Conservation (phyloP, 2,888 invertebrate genomes). For the Lasioglossum morio region DNA sequence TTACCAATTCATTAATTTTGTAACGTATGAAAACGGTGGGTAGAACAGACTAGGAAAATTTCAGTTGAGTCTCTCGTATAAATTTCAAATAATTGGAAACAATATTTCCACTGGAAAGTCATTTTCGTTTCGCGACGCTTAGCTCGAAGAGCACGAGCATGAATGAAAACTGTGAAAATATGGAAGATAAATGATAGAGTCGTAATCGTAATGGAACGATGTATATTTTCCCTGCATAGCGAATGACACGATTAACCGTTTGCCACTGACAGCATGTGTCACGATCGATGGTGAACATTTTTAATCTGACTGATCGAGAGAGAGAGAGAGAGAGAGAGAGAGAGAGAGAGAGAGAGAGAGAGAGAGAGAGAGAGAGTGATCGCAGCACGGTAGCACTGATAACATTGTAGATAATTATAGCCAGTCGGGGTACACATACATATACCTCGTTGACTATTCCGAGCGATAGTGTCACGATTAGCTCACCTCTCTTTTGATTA, state of each 20-base stretch:
- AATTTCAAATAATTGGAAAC: no score
- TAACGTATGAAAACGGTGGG: no score
- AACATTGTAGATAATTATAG: background rate
- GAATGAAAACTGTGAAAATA: background rate
- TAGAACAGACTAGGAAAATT: no score
- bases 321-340: background rate
- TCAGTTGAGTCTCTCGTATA: no score
- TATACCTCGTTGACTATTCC: background rate
- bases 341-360: background rate
- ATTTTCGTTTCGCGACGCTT: no score
- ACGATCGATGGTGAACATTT: background rate
- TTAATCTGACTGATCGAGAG: background rate
- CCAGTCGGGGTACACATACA: background rate
- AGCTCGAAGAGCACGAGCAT: background rate
- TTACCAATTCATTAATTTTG: no score
- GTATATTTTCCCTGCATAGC: background rate
- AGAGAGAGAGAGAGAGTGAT: background rate
- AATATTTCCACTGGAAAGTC: no score
- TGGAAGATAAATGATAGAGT: background rate
- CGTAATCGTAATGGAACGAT: background rate
- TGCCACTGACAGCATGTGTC: background rate
- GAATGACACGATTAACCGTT: background rate
- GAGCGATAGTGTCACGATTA: background rate
- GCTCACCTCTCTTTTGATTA: conserved; percentile 5
- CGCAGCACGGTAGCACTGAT: background rate